phyloP scores from a whole-genome alignment of 2,797 vertebrate species.

The Oreochromis grahami region DNA sequence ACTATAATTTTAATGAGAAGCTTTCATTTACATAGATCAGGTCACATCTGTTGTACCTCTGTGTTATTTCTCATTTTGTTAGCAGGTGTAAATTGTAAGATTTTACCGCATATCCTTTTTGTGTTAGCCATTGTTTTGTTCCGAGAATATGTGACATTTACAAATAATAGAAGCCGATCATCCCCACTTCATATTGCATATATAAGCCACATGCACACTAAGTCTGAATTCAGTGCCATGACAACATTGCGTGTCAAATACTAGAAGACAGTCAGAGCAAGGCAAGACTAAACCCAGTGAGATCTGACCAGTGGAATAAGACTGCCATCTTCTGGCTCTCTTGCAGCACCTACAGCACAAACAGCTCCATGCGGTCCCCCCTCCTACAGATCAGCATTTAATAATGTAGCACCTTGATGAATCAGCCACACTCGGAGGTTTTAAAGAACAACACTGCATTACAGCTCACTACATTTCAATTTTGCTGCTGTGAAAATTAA shows the following conservation, averaged over 20 bases:
- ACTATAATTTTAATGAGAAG: not conserved
- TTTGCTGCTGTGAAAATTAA: not conserved
- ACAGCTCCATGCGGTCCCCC: not conserved
- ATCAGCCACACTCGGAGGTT: not conserved
- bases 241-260: not conserved
- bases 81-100: not conserved
- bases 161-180: not conserved
- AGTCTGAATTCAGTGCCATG: not conserved
- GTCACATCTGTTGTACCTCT: not conserved
- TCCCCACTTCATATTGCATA: not conserved
- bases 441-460: not conserved
- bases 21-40: not conserved
- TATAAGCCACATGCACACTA: not conserved
- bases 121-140: not conserved
- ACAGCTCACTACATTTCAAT: not conserved
- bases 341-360: not conserved
- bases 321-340: slow-evolving; percentile 72
- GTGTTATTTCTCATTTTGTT: not conserved
- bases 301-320: slow-evolving; percentile 31
- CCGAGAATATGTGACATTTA: not conserved
- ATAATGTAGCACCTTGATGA: not conserved
- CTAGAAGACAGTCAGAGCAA: not conserved
- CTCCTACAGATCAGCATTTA: not conserved
- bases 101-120: not conserved
- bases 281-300: not conserved